These are phyloP conservation scores for Periophthalmus modestus DNA, from an alignment of 2,113 vertebrate species.

Conservation along the genomic window DNA sequence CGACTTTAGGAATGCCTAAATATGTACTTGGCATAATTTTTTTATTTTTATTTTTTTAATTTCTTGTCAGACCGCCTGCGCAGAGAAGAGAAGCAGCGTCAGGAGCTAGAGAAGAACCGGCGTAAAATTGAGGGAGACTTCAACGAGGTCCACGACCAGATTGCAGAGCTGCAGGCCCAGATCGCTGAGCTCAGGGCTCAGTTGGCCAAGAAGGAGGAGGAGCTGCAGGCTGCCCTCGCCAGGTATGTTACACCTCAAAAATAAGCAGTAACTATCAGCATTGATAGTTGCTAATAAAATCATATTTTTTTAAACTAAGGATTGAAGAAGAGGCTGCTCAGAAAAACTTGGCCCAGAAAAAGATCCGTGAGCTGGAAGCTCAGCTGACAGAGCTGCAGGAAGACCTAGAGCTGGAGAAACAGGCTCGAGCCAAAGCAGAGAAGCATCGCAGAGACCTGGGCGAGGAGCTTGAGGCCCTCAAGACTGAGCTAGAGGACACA, in stretches of 20 bases:
- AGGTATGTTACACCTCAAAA: constrained; percentile 74
- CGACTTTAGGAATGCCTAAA: too few species aligned
- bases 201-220: constrained; percentile 97
- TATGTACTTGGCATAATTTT: neutral
- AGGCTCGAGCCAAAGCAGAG: constrained; percentile 89
- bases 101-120: constrained; percentile 96
- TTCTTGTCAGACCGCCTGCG: constrained; percentile 85
- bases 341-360: constrained; percentile 95
- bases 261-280: neutral
- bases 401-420: constrained; percentile 91
- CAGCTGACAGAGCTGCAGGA: constrained; percentile 96
- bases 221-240: constrained; percentile 90
- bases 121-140: constrained; percentile 96
- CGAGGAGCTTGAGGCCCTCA: constrained; percentile 95
- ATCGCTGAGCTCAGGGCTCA: constrained; percentile 95
- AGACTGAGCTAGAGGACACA: constrained; percentile 96
- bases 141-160: constrained; percentile 90
- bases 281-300: neutral
- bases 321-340: constrained; percentile 94
- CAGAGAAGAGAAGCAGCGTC: constrained; percentile 91
- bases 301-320: constrained; percentile 65
- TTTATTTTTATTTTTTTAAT: neutral
- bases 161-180: constrained; percentile 95
- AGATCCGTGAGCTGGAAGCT: constrained; percentile 94
- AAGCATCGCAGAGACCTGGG: constrained; percentile 95